Evolutionary conservation across 2,888 invertebrate species (phyloP).

Genomic region (Toxonevra muliebris): DNA sequence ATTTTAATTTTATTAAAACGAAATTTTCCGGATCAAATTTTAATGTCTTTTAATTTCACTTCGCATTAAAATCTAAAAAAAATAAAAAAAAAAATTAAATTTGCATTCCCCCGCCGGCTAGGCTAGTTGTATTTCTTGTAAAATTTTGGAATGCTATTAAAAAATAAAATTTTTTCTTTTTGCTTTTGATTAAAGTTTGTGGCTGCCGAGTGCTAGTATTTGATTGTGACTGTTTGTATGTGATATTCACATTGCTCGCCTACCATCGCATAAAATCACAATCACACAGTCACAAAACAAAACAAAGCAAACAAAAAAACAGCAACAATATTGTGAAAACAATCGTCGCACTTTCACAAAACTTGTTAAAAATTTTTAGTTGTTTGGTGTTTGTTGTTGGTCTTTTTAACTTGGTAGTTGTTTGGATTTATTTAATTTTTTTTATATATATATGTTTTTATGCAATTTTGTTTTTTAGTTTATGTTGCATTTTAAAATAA

Average conservation of each 20-base stretch:
- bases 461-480: slow-evolving; percentile 3
- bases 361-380: neutral
- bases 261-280: neutral
- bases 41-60: too few species aligned
- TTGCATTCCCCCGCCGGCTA: too few species aligned
- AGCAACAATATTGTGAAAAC: neutral
- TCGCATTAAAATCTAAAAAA: too few species aligned
- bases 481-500: neutral
- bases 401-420: neutral
- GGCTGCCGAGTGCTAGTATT: neutral
- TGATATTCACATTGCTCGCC: neutral
- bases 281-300: neutral
- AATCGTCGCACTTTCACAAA: slow-evolving; percentile 11
- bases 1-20: too few species aligned
- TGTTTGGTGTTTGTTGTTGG: neutral
- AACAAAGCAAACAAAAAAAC: neutral
- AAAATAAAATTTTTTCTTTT: neutral
- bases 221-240: neutral
- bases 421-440: neutral
- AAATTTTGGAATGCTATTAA: neutral
- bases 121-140: too few species aligned
- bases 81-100: too few species aligned
- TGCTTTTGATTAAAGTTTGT: neutral
- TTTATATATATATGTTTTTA: neutral
- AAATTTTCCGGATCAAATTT: too few species aligned